Conservation (phyloP, 2,888 invertebrate species). For the Buathra laborator region DNA sequence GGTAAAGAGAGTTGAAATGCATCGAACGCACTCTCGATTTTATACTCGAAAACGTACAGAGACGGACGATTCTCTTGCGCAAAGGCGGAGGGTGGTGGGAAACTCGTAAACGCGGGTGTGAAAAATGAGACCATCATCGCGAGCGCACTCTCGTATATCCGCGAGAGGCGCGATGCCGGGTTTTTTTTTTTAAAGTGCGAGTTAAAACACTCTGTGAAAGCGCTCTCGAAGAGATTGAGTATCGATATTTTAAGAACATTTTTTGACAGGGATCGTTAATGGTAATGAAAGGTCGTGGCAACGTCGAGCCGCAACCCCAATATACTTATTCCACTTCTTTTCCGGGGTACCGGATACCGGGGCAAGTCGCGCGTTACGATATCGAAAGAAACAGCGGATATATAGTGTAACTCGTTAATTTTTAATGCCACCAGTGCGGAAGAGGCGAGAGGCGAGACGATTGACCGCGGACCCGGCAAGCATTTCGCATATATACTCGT, state of each 20-base stretch:
- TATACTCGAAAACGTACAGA: background rate
- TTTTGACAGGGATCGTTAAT: conserved; percentile 36
- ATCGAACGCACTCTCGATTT: conserved; percentile 18
- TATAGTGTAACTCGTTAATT: conserved; percentile 69
- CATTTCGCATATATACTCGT: background rate
- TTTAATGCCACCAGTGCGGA: conserved; percentile 69
- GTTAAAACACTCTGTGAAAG: background rate
- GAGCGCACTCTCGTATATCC: conserved; percentile 1
- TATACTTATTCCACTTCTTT: background rate
- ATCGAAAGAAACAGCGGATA: background rate
- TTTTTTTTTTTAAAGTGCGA: conserved; percentile 5
- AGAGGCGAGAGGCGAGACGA: conserved; percentile 4
- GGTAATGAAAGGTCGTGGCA: conserved; percentile 8
- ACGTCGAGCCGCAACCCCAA: background rate
- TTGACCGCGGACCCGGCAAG: conserved; percentile 51
- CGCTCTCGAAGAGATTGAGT: background rate
- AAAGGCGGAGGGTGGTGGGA: too few relatives aligned
- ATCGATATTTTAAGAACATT: conserved; percentile 10
- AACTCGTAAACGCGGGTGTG: conserved; percentile 1
- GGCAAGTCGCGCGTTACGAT: background rate
- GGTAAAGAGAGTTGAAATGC: conserved; percentile 24
- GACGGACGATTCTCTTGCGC: too few relatives aligned
- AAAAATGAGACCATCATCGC: conserved; percentile 36
- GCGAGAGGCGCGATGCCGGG: background rate
- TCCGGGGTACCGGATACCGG: background rate